These are phyloP conservation scores for Trigoniulus corallinus DNA, from an alignment of 1,140 invertebrate genomes.

Conservation along the genomic window DNA sequence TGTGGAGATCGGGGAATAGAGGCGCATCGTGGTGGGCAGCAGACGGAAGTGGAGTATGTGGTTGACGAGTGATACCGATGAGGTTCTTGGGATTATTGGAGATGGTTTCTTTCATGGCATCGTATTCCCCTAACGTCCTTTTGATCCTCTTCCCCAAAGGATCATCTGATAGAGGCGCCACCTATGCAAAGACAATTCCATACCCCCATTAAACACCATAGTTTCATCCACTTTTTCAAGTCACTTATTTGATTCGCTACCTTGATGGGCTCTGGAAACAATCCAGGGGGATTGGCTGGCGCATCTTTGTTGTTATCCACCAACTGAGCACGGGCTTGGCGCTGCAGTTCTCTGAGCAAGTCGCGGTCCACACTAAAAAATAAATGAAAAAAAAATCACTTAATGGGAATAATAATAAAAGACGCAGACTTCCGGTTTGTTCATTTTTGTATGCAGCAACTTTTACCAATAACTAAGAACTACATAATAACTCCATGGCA, in stretches of 20 bases:
- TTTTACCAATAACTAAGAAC: too few relatives aligned
- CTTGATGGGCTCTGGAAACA: constrained; percentile 2
- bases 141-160: constrained; percentile 53
- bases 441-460: too few relatives aligned
- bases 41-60: constrained; percentile 37
- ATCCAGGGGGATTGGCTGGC: not conserved
- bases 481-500: too few relatives aligned
- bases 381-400: too few relatives aligned
- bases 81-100: constrained; percentile 43
- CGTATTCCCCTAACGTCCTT: constrained; percentile 51
- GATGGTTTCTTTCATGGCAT: constrained; percentile 40
- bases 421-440: too few relatives aligned
- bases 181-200: constrained; percentile 28
- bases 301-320: too few relatives aligned
- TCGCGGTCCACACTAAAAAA: constrained; percentile 34
- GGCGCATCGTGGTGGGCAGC: not conserved
- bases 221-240: constrained; percentile 13
- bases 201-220: constrained; percentile 18
- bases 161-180: constrained; percentile 45
- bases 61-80: constrained; percentile 37
- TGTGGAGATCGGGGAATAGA: too few relatives aligned
- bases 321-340: constrained; percentile 35
- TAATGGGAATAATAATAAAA: too few relatives aligned
- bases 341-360: constrained; percentile 49
- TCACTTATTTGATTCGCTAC: not conserved